Base-by-base conservation (phyloP, 2,888 invertebrate genomes). In the Ophion slaviceki region DNA sequence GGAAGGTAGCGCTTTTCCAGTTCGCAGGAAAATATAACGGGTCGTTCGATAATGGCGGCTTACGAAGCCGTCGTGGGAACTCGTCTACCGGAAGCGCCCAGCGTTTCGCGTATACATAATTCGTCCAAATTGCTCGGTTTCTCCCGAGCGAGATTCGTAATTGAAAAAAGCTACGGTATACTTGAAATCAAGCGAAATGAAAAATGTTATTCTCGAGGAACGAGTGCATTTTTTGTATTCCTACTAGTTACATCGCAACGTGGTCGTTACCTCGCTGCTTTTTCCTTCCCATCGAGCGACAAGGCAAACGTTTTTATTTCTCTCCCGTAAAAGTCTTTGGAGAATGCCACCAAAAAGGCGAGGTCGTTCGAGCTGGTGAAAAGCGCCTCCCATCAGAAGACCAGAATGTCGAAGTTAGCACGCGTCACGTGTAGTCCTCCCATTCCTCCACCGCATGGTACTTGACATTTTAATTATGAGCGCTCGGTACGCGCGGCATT, bases 401-500 rank as follows among this genome's bases (percentile, higher is more conserved):
- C 57, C 59, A 40, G 67, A 77, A 77, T 45, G 66, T 76, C 66
- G 47, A 66, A 66, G n/a, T 64, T 75, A 40, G 32, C 45, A 76
- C 47, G 64, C 45, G 64, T 20, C 40, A 20, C n/a, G 36, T 20
- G n/a, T 20, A n/a, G 67, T n/a, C 3, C 17, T 36, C 7, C n/a
- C 36, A 4, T 40, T 6, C 40, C 40, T 40, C 40, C 40, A 40
- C 8, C 11, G 59, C 6, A 24, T n/a, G 61, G 66, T 45, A 84
- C 84, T 84, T 80, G 84, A 80, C 84, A 84, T 84, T 80, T 76
- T 76, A 80, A 84, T 84, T 84, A 84, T 76, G 76, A 84, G 80
- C 71, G 76, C 78, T 66, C 71, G 61, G 70, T 40, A 40, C 17
- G 17, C 59, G 66, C 71, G 71, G 68, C 24, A 79, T 80, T 76